Evolutionary conservation across 2,797 vertebrate species (phyloP), one percentile per base, ranked within the genome.

Genomic region (Peromyscus melanophrys): DNA sequence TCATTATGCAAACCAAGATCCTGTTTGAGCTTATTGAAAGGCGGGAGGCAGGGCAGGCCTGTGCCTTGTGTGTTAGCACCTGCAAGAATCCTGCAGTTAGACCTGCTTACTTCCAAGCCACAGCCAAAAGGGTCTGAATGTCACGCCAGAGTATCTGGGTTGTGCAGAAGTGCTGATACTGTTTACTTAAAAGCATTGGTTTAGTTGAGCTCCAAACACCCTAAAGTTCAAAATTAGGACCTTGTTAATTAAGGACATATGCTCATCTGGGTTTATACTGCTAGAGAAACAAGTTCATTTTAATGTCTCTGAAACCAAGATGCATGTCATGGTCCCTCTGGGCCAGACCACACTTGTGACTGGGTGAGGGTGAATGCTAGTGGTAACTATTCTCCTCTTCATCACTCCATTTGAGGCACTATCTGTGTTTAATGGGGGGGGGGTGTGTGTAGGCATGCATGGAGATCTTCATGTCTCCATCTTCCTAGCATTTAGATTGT

Each of bases 1-100:
- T 97, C 89, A 96, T 93, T 71, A 82, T 84, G 92, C 88, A 92
- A 96, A 92, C 87, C 67, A 90, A 43, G 61, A 92, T 95, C 37
- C 43, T 87, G 90, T 96, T 76, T 84, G 52, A 92, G 89, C 83
- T 97, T 67, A 37, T 4, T 0, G 55, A 23, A 88, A 37, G 85
- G 75, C 29, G 43, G 49, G 9, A 34, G 0, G 63, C 43, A 90
- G 29, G 73, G 59, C 17, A 34, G 29, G 19, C 40, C 12, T 11
- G 29, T 31, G 40, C 77, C 92, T 55, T 76, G 16, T 90, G 94
- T 87, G 43, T 82, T 61, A 81, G 57, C 67, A 88, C 71, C 92
- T 78, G 12, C 17, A 59, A 8, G 71, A 94, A 76, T 55, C 73
- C 40, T 12, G 27, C n/a, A 14, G 29, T 88, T 49, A 82, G 76